Base-by-base conservation (phyloP, 2,888 invertebrate species). In the Galeopsomyia nigrocyanea region DNA sequence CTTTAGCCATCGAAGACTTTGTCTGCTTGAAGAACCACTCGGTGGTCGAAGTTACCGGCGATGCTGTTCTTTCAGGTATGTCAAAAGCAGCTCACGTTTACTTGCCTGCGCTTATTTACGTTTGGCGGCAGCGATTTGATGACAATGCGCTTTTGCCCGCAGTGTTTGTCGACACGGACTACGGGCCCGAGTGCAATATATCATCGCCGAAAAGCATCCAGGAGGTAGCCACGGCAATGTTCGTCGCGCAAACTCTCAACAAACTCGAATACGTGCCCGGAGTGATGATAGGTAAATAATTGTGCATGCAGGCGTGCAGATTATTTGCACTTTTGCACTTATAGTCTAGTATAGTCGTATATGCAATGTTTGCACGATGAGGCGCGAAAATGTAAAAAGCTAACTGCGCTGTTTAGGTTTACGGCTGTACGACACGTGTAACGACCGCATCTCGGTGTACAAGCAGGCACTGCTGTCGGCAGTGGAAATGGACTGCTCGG, bases 111-210 rank as follows among this genome's bases (percentile, higher is more conserved):
- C n/a, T n/a, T 10, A 58, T 1, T 0, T 2, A 9, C 13, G 14
- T 7, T 10, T 26, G 26, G 26, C 26, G 26, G 26, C 26, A 5
- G 26, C 26, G 26, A 26, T 26, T 26, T 2, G 5, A 2, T 5
- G 26, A 60, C 17, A 3, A 17, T 39, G 21, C 14, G 51, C 5
- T 5, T 47, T 74, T 50, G 57, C 13, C 17, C 1, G 17, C 77
- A 88, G 87, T 84, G 19, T 83, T 87, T 60, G 81, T 87, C 57
- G 86, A 87, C 68, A 79, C 82, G 2, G 86, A 86, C 76, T 77
- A 81, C n/a, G 88, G 87, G 3, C 82, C 83, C 0, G 82, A 86
- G 55, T 88, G 88, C 75, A 85, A 87, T 49, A 78, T 80, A 14
- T 82, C 86, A 3, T 82, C 83, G 50, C 70, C 79, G 14, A 82